A percentile compares a stretch with the other conserved stretches of the same genome.
Evolutionary conservation across 2,113 vertebrate genomes (phyloP).

Genomic region (Hipposideros armiger): DNA sequence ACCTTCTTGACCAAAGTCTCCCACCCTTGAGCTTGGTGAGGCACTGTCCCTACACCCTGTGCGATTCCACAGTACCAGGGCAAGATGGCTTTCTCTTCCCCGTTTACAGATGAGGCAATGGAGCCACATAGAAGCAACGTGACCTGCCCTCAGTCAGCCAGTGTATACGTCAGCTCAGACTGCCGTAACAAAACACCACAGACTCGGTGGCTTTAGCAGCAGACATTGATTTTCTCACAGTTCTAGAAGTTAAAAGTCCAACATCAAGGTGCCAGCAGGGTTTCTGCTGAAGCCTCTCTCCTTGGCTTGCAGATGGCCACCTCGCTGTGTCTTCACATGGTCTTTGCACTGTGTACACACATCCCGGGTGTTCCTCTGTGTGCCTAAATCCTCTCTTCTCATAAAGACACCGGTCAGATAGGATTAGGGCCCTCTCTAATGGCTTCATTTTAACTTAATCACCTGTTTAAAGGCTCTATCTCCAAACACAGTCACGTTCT

Average conservation of each 20-base stretch:
- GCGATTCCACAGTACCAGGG: rapidly evolving
- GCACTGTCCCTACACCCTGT: rapidly evolving
- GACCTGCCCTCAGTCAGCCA: background rate
- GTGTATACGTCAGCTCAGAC: rapidly evolving
- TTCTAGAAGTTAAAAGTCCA: background rate
- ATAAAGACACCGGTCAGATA: background rate
- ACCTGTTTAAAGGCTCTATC: background rate
- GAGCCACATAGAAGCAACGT: rapidly evolving
- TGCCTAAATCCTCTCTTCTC: background rate
- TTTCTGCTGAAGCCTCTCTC: background rate
- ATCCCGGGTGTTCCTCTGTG: too few relatives aligned
- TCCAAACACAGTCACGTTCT: background rate
- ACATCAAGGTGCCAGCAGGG: background rate
- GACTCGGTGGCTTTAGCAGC: rapidly evolving
- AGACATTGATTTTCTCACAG: rapidly evolving
- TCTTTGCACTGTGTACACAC: rapidly evolving
- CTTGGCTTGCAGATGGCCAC: background rate
- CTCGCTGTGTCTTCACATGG: rapidly evolving
- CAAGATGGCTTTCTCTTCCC: rapidly evolving
- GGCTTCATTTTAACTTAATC: background rate
- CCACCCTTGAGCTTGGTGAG: background rate
- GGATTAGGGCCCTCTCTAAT: background rate
- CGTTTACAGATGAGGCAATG: background rate
- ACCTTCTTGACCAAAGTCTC: background rate
- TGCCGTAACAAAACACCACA: background rate